Evolutionary conservation across 2,888 invertebrate genomes (phyloP), one percentile per base, ranked within the genome.

Genomic region (Cephus spinipes): DNA sequence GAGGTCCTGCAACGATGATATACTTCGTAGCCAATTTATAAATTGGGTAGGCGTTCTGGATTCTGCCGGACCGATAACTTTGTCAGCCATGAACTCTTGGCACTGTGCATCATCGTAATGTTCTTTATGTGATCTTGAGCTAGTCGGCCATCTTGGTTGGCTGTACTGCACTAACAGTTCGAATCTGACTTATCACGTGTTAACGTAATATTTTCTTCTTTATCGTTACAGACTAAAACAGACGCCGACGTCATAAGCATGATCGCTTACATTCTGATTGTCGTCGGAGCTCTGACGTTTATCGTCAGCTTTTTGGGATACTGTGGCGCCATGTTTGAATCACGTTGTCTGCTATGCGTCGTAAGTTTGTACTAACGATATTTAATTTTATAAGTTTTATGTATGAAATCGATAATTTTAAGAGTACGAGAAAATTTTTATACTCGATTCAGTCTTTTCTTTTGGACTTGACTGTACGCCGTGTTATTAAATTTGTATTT

Each of bases 301-400:
- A 89, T 95, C 80, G 93, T 96, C 86, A 95, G 95, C 87, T 95
- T 95, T 91, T 92, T 96, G 84, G 96, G 96, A 36, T 95, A 95
- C 89, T 95, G 95, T 88, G 95, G 95, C 73, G 95, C 95, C 76
- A 93, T 95, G 89, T 93, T 94, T 86, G 95, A 95, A 89, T 95
- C 94, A 69, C 93, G 94, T 83, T 94, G 95, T 88, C 93, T 95
- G 83, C 92, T 95, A 34, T 94, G 94, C 76, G 93, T 94, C 89
- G 95, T 95, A 92, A 94, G 94, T 94, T 79, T 77, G 78, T 82
- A 83, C 31, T 32, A 77, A 77, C 1, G 30, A 74, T 74, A 75
- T 76, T 55, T 79, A n/a, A 69, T 71, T 75, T 23, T 1, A 74
- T 71, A 68, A 34, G 0, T 9, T 77, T 78, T 71, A 30, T 73